Evolutionary conservation across 2,797 vertebrate genomes (phyloP), one percentile per base, ranked within the genome.

Genomic region (Paramormyrops hopkinsi): DNA sequence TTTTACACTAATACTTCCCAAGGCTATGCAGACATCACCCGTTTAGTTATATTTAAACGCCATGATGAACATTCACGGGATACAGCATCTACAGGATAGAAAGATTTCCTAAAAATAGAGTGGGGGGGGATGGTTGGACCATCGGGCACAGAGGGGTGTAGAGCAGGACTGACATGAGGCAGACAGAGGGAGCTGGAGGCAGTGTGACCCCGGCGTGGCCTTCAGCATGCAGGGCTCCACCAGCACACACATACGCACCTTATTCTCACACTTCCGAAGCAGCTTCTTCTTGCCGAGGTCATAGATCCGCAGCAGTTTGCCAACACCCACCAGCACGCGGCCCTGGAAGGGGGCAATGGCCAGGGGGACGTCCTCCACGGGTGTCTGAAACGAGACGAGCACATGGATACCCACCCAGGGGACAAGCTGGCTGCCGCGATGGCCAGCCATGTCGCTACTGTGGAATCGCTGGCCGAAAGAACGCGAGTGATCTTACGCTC

Each of bases 291-390:
- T 99, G 89, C 98, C 98, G 88, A 99, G 92, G 94, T 99, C 99
- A 0, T 99, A 99, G 1, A 99, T 97, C 41, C 98, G 95, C 90
- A 99, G 93, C 53, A 99, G 96, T 90, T 99, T 99, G 0, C 99
- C 99, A n/a, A 99, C 97, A 4, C 98, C 98, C 69, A 99, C 97
- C 88, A 99, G 93, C 22, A 97, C 94, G 19, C 98, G 94, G 1
- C 98, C 99, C 91, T 99, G 98, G 93, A 99, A 99, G 0, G 98
- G 98, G 44, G 98, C 98, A n/a, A 99, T 99, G 87, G 98, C 99
- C 91, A 98, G 94, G 1, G 99, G 98, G 9, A 99, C 98, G 41
- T 99, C 98, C 93, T 99, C 98, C 12, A 99, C 98, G 0, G 98
- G 97, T 0, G 98, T 99, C 99, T 99, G 91, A 2, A 33, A 89